A percentile compares a stretch with the other conserved stretches of the same genome.
Conservation (phyloP, 2,888 invertebrate genomes). For the Drosophila yooni region DNA sequence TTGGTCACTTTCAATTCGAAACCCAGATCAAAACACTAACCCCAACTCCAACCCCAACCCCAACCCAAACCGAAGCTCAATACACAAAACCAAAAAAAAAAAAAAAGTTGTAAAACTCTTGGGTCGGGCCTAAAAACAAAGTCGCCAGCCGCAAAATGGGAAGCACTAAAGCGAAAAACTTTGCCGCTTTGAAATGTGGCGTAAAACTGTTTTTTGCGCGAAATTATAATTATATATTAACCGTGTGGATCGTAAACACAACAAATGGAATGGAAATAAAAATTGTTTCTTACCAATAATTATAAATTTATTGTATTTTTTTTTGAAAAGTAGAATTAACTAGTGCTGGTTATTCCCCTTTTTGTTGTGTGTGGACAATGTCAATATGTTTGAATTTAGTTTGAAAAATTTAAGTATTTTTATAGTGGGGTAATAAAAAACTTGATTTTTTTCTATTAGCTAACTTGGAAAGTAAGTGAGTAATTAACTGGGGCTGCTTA, state of each 20-base stretch:
- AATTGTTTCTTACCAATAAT: not conserved
- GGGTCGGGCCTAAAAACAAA: constrained; percentile 4
- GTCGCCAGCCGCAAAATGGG: constrained; percentile 31
- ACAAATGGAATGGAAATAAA: not conserved
- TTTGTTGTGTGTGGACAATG: not conserved
- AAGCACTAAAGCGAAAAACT: constrained; percentile 36
- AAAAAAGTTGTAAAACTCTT: constrained; percentile 24
- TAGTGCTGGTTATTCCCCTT: not conserved
- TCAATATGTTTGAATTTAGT: not conserved
- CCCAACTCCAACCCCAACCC: constrained; percentile 1
- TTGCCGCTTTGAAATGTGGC: not conserved
- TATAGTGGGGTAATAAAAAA: too few species aligned
- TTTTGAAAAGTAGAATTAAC: not conserved
- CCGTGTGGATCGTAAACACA: not conserved
- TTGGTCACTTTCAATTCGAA: constrained; percentile 34
- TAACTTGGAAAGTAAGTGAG: not conserved
- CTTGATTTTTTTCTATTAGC: not conserved
- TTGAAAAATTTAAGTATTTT: not conserved
- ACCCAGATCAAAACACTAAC: constrained; percentile 10
- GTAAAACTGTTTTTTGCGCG: not conserved
- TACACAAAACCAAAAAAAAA: not conserved
- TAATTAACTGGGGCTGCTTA: not conserved
- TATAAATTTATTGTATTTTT: not conserved
- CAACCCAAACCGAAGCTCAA: not conserved
- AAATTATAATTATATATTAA: not conserved